These are phyloP conservation scores for Hirtodrosophila trivittata DNA, from an alignment of 2,888 invertebrate genomes.

Conservation along the genomic window DNA sequence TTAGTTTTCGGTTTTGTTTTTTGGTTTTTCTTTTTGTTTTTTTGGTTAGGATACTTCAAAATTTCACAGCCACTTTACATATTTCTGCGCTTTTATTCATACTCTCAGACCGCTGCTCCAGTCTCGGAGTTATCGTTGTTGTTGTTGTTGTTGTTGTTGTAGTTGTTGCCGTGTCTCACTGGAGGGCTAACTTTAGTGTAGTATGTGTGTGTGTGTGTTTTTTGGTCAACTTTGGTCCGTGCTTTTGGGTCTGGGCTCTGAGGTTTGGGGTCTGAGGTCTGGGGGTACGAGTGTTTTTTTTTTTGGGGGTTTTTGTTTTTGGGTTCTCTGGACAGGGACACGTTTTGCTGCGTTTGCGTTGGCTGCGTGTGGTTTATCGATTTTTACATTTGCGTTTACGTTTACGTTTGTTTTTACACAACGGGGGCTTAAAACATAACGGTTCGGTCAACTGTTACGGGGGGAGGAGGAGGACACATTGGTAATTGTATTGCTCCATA, in stretches of 20 bases:
- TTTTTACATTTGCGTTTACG: constrained; percentile 76
- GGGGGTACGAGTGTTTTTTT: constrained; percentile 7
- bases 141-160: constrained; percentile 21
- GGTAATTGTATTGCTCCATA: constrained; percentile 55
- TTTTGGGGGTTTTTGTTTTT: constrained; percentile 39
- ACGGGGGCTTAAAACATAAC: constrained; percentile 69
- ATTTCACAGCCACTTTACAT: constrained; percentile 75
- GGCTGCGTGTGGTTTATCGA: constrained; percentile 78
- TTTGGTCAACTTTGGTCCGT: constrained; percentile 65
- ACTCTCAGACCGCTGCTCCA: constrained; percentile 43
- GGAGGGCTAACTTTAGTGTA: constrained; percentile 24
- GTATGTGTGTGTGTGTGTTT: constrained; percentile 28
- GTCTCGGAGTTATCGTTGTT: constrained; percentile 32
- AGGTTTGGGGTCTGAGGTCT: constrained; percentile 9
- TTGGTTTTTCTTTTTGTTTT: constrained; percentile 21
- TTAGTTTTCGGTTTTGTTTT: constrained; percentile 21
- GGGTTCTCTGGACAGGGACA: constrained; percentile 51
- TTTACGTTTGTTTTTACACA: constrained; percentile 71
- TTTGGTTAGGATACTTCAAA: constrained; percentile 67
- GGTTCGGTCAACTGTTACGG: constrained; percentile 51
- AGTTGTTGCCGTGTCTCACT: constrained; percentile 34
- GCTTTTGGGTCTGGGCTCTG: constrained; percentile 23
- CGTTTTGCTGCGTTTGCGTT: constrained; percentile 70
- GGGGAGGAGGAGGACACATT: constrained; percentile 18
- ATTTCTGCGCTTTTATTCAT: constrained; percentile 61